Evolutionary conservation across 2,797 vertebrate species (phyloP), one percentile per base, ranked within the genome.

Genomic region (Saxicola maurus): DNA sequence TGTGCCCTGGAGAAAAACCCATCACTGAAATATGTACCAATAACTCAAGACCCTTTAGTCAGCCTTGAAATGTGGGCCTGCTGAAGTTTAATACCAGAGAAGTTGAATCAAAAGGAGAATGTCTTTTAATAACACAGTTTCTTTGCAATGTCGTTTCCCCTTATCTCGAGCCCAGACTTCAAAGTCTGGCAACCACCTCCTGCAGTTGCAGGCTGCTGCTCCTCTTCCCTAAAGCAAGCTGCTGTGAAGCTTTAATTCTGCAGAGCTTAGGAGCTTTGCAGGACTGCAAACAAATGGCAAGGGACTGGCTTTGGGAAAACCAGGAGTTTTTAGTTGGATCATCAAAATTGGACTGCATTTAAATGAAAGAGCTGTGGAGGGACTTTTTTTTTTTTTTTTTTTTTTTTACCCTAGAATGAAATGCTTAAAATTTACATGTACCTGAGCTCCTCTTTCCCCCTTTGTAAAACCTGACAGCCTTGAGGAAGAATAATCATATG

Each of bases 141-240:
- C 92, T 92, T 68, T 74, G 89, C 82, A 48, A n/a, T 59, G 87
- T 51, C 10, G 11, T 53, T 89, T 92, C 60, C 55, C 77, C 85
- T 94, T 94, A 89, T 91, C 85, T 91, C 9, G 0, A 80, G 85
- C 71, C 80, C 75, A 95, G 94, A 90, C 89, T 93, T 92, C 92
- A 94, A 92, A 86, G 90, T 8, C 88, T 93, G 86, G 88, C 81
- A 88, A 7, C 20, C 65, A 83, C 74, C 82, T 93, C 89, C 91
- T 69, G 91, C 74, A 57, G 89, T 81, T 69, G 77, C 77, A 84
- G 89, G 82, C 87, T 59, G 2, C 71, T 84, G 89, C 91, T 91
- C 3, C 2, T 59, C 82, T 91, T 67, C 82, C 77, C 91, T 71
- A 67, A 56, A 87, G 92, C 82, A 81, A 90, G 89, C 85, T 55